Percentiles rank a stretch among this genome's conserved stretches.
Conservation (phyloP, 2,888 invertebrate genomes). For the Trissoscelio sp. region DNA sequence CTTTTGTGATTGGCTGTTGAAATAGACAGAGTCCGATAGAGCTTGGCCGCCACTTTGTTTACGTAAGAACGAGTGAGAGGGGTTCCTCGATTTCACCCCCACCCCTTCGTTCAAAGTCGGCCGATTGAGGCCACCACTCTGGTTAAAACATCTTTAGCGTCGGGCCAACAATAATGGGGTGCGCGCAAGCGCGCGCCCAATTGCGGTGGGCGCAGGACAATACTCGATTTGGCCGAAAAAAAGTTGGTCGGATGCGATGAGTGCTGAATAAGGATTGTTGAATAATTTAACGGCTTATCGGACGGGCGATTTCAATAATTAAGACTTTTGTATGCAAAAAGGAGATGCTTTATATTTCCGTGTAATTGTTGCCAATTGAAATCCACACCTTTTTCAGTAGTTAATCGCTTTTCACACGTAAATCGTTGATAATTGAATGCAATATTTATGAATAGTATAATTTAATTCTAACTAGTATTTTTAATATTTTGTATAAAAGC, state of each 20-base stretch:
- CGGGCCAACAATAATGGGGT: conserved; percentile 15
- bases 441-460: too few species aligned
- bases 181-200: conserved; percentile 20
- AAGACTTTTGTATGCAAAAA: not conserved
- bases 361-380: too few species aligned
- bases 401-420: too few species aligned
- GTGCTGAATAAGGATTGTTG: conserved; percentile 15
- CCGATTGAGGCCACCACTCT: conserved; percentile 58
- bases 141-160: conserved; percentile 52
- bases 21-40: conserved; percentile 21
- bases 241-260: conserved; percentile 11
- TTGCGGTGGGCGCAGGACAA: conserved; percentile 18
- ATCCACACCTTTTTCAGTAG: too few species aligned
- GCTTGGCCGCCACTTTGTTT: conserved; percentile 18
- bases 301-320: conserved; percentile 17
- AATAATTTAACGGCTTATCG: conserved; percentile 30
- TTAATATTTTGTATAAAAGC: too few species aligned
- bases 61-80: conserved; percentile 18
- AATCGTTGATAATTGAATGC: too few species aligned
- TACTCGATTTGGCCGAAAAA: conserved; percentile 25
- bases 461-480: too few species aligned
- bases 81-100: conserved; percentile 6
- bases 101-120: conserved; percentile 31
- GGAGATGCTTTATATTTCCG: too few species aligned
- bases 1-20: conserved; percentile 37